Evolutionary conservation across 2,888 invertebrate genomes (phyloP).

Genomic region (Eremobia ochroleuca): DNA sequence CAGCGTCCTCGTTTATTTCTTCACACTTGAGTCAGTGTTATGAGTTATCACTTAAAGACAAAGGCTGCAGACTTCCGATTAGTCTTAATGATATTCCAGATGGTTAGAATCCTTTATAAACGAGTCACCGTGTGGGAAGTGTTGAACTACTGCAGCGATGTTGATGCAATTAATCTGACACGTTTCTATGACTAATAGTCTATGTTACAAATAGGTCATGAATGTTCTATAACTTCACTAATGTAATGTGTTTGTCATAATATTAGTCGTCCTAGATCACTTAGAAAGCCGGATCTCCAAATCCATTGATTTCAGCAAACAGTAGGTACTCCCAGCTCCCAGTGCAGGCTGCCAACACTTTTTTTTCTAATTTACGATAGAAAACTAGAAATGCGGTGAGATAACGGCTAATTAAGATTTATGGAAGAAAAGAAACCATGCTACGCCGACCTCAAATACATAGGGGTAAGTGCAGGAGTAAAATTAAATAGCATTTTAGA

Average conservation of each 20-base stretch:
- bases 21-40: slow-evolving; percentile 31
- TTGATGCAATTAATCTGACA: slow-evolving; percentile 41
- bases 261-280: slow-evolving; percentile 6
- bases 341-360: no score
- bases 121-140: slow-evolving; percentile 48
- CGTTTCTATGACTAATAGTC: slow-evolving; percentile 52
- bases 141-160: slow-evolving; percentile 31
- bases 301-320: neutral
- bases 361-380: neutral
- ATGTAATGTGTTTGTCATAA: slow-evolving; percentile 16
- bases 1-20: slow-evolving; percentile 24
- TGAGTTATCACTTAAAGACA: slow-evolving; percentile 22
- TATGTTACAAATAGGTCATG: slow-evolving; percentile 22
- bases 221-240: slow-evolving; percentile 12
- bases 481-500: no score
- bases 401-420: neutral
- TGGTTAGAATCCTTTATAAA: slow-evolving; percentile 41
- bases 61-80: slow-evolving; percentile 35
- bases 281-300: neutral
- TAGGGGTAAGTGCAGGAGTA: neutral
- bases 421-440: neutral
- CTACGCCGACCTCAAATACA: neutral
- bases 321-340: no score
- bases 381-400: neutral
- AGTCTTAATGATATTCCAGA: slow-evolving; percentile 47